These are phyloP conservation scores for Tachina grossa DNA, from an alignment of 2,888 invertebrate genomes.

Conservation along the genomic window DNA sequence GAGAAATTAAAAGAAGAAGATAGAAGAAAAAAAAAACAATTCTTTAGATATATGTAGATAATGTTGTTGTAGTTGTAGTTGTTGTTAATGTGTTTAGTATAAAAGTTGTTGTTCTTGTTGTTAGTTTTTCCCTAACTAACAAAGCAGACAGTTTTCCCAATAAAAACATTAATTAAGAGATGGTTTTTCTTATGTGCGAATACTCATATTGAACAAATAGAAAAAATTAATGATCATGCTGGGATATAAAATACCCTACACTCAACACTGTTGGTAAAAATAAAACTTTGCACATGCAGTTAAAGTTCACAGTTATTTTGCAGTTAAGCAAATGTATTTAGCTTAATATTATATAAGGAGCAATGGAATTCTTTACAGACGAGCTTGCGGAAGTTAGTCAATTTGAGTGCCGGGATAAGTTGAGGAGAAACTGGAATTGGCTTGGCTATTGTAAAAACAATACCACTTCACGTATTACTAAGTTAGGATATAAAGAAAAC, in stretches of 20 bases:
- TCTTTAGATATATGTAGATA: constrained; percentile 19
- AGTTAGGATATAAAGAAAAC: too few species aligned
- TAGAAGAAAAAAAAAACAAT: constrained; percentile 25
- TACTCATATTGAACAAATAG: constrained; percentile 30
- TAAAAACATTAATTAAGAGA: constrained; percentile 34
- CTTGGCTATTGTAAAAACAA: too few species aligned
- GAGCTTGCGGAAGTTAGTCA: too few species aligned
- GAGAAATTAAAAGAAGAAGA: constrained; percentile 39
- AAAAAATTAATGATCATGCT: background rate
- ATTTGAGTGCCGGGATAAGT: too few species aligned
- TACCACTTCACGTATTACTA: too few species aligned
- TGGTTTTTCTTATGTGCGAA: constrained; percentile 30
- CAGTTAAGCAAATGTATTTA: too few species aligned
- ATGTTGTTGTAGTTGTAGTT: constrained; percentile 59
- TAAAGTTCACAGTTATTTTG: too few species aligned
- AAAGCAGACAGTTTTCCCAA: constrained; percentile 40
- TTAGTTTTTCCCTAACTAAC: constrained; percentile 53
- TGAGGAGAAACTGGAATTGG: too few species aligned
- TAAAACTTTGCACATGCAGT: too few species aligned
- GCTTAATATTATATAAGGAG: too few species aligned
- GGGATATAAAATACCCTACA: constrained; percentile 16
- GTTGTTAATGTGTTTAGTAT: constrained; percentile 42
- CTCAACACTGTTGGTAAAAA: too few species aligned
- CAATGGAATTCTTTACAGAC: too few species aligned
- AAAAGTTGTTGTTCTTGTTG: constrained; percentile 48